A percentile compares a stretch with the other conserved stretches of the same genome.
These are phyloP conservation scores for Piscicola geometra DNA, from an alignment of 2,888 invertebrate species.

Conservation along the genomic window DNA sequence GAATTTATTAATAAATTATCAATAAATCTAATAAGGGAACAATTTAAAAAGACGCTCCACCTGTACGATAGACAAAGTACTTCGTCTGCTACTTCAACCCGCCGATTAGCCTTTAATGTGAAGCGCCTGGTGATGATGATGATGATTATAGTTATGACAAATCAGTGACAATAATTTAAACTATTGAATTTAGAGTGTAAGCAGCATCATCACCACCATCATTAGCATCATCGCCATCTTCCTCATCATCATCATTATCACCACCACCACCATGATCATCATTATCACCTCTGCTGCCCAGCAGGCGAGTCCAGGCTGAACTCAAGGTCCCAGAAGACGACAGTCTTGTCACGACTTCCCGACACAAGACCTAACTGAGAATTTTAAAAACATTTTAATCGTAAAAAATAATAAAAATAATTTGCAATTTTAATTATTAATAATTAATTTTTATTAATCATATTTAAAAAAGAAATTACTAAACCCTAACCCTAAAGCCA, in stretches of 20 bases:
- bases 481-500: neutral
- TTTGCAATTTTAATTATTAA: neutral
- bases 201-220: too few species aligned
- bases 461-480: too few species aligned
- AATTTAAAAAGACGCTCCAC: constrained; percentile 41
- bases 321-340: neutral
- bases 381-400: neutral
- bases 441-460: too few species aligned
- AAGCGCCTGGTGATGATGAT: too few species aligned
- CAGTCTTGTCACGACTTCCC: constrained; percentile 77
- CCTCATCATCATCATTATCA: neutral
- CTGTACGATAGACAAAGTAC: constrained; percentile 71
- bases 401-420: neutral
- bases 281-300: too few species aligned
- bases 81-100: constrained; percentile 70
- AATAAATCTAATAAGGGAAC: neutral
- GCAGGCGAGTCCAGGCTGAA: too few species aligned
- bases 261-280: constrained; percentile 48
- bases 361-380: constrained; percentile 60
- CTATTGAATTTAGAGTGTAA: neutral
- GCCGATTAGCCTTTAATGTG: constrained; percentile 20
- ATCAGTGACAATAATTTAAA: neutral
- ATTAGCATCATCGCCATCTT: neutral
- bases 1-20: neutral
- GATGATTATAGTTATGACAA: too few species aligned